Evolutionary conservation across 1,140 invertebrate species (phyloP).

Genomic region (Grapholita molesta): DNA sequence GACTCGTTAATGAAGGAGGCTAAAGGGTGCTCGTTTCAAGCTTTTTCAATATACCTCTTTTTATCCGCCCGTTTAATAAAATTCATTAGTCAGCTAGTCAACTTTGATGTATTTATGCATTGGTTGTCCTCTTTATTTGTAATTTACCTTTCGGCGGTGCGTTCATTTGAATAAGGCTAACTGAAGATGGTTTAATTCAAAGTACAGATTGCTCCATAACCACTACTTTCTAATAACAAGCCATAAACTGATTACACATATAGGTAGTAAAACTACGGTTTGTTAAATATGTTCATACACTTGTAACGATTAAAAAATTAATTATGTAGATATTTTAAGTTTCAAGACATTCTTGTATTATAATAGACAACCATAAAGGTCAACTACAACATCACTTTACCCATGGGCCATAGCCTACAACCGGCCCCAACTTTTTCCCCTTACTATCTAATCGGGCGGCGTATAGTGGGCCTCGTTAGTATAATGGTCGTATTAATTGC

Average conservation of each 20-base stretch:
- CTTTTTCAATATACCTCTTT: constrained; percentile 11
- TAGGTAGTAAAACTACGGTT: too few species aligned
- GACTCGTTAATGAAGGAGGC: constrained; percentile 60
- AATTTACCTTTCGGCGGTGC: neutral
- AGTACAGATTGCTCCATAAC: too few species aligned
- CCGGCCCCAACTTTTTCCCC: constrained; percentile 18
- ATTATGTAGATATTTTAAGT: too few species aligned
- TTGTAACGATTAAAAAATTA: too few species aligned
- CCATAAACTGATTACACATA: too few species aligned
- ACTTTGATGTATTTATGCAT: neutral
- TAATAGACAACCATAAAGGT: neutral
- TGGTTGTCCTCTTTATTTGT: neutral
- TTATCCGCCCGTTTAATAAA: constrained; percentile 7
- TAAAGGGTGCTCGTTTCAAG: constrained; percentile 40
- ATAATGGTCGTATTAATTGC: constrained; percentile 59
- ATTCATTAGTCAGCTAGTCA: constrained; percentile 7
- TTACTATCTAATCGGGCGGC: constrained; percentile 25
- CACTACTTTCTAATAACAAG: too few species aligned
- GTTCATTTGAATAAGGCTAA: neutral
- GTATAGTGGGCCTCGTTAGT: constrained; percentile 41
- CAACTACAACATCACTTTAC: neutral
- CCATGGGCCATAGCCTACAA: neutral
- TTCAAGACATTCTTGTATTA: too few species aligned
- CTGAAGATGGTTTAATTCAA: too few species aligned
- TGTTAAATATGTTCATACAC: too few species aligned